Conservation (phyloP, 1,140 invertebrate species). For the Anastrepha obliqua region DNA sequence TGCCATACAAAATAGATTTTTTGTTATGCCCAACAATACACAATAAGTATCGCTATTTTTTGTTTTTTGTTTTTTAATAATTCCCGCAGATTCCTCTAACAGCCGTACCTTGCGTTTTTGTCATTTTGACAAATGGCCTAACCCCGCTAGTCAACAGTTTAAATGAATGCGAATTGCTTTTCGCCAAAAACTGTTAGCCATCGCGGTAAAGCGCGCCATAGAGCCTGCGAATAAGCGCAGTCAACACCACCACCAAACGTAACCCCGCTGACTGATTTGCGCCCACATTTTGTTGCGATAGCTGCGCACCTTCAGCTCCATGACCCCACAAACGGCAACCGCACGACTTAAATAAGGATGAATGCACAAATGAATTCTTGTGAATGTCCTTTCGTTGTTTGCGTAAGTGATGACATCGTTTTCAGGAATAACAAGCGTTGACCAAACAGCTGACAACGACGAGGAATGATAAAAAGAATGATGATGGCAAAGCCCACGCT, state of each 20-base stretch:
- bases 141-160: background rate
- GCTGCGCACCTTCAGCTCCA: background rate
- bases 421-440: background rate
- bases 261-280: background rate
- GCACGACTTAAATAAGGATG: background rate
- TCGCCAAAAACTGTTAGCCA: background rate
- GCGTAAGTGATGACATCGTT: constrained; percentile 7
- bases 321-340: background rate
- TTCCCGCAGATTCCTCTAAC: background rate
- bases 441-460: background rate
- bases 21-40: too few relatives aligned
- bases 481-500: background rate
- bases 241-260: background rate
- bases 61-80: background rate
- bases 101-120: background rate
- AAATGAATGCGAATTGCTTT: background rate
- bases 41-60: too few relatives aligned
- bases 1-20: background rate
- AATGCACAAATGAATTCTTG: background rate
- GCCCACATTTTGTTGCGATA: background rate
- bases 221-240: background rate
- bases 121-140: background rate
- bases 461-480: constrained; percentile 1
- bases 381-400: background rate
- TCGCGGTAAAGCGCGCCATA: background rate